These are phyloP conservation scores for Agrochola litura DNA, from an alignment of 2,888 invertebrate species.

Conservation along the genomic window DNA sequence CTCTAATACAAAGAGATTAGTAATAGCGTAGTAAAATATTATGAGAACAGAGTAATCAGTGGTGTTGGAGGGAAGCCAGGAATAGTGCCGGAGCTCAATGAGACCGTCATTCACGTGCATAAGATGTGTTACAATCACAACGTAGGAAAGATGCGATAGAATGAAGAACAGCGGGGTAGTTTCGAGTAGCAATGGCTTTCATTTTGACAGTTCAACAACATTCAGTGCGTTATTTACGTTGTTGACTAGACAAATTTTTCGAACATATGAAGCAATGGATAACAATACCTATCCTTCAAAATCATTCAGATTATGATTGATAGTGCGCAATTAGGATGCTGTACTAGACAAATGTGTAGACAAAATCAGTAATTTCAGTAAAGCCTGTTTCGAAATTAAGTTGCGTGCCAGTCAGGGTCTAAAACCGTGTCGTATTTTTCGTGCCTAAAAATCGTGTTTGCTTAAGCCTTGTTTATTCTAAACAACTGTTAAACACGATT, in stretches of 20 bases:
- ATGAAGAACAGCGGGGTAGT: not conserved
- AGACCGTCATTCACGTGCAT: conserved; percentile 77
- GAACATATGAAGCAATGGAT: too few species aligned
- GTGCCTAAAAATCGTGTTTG: conserved; percentile 35
- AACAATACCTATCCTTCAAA: too few species aligned
- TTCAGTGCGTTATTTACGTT: too few species aligned
- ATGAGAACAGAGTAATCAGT: conserved; percentile 80
- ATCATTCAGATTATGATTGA: too few species aligned
- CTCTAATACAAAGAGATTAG: conserved; percentile 71
- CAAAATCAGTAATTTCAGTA: conserved; percentile 1
- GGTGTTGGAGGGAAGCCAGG: conserved; percentile 78
- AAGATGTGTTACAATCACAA: conserved; percentile 26
- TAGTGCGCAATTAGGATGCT: too few species aligned
- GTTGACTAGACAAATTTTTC: too few species aligned
- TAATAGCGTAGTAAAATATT: conserved; percentile 75
- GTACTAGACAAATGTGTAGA: conserved; percentile 25
- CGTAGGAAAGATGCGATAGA: conserved; percentile 8
- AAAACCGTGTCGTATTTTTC: conserved; percentile 19
- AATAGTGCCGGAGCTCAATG: conserved; percentile 73
- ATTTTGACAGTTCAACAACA: too few species aligned
- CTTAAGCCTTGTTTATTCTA: conserved; percentile 34
- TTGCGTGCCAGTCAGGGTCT: conserved; percentile 29
- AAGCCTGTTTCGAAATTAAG: not conserved
- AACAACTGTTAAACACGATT: conserved; percentile 37
- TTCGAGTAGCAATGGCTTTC: too few species aligned